Percentiles rank a stretch among this genome's conserved stretches.
These are phyloP conservation scores for Pongo pygmaeus DNA, from an alignment of 2,113 vertebrate genomes.

Conservation along the genomic window DNA sequence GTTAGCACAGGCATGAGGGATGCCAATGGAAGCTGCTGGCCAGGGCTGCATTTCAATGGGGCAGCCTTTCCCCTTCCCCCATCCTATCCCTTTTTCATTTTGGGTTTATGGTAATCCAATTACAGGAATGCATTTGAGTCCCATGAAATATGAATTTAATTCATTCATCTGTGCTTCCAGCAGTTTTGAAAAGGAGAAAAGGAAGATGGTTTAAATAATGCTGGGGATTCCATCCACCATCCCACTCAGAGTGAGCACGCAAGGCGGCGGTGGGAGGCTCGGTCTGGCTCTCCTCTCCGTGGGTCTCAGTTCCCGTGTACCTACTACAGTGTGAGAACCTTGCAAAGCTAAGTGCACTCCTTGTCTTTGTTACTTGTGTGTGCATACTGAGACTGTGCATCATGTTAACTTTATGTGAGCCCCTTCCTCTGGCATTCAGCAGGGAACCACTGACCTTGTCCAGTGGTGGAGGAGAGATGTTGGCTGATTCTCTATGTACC, in stretches of 20 bases:
- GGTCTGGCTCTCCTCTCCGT: not conserved
- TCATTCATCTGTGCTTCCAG: not conserved
- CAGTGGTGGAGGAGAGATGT: not conserved
- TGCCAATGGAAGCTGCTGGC: not conserved
- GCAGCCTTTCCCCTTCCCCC: not conserved
- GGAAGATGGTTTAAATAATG: not conserved
- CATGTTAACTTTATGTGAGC: not conserved
- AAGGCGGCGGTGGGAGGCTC: not conserved
- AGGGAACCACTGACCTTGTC: not conserved
- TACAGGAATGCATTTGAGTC: not conserved
- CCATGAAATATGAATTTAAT: not conserved
- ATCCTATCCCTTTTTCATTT: not conserved
- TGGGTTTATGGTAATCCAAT: not conserved
- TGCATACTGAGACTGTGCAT: not conserved
- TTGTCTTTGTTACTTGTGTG: not conserved
- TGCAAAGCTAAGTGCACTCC: accelerated
- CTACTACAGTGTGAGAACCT: not conserved
- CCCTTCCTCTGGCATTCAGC: not conserved
- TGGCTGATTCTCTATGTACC: not conserved
- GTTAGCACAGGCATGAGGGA: not conserved
- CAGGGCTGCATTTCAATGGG: not conserved
- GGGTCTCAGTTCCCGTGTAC: not conserved
- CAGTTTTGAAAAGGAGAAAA: not conserved
- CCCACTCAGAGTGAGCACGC: not conserved
- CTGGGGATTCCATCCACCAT: not conserved